Evolutionary conservation across 30 jellyfish, hydroid and myxozoan genomes (phyloP).

Genomic region (Turritopsis rubra): DNA sequence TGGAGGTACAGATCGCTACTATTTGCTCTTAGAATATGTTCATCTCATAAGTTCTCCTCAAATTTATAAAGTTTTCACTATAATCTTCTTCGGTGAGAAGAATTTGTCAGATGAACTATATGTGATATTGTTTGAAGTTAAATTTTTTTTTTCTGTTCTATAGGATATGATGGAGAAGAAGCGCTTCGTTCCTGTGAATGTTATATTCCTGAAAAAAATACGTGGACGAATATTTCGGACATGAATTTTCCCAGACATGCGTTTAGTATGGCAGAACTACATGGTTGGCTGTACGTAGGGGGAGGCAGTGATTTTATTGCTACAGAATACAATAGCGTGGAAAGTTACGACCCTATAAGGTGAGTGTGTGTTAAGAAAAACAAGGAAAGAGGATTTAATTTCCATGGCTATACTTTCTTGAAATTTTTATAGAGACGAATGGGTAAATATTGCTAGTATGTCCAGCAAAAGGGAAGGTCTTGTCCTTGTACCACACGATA

Average conservation of each 20-base stretch:
- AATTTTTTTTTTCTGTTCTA: too few relatives aligned
- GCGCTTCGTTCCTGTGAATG: slow-evolving; percentile 48
- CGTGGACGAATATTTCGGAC: slow-evolving; percentile 49
- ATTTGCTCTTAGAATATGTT: too few relatives aligned
- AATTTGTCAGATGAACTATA: too few relatives aligned
- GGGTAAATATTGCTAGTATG: slow-evolving; percentile 53
- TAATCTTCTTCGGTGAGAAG: too few relatives aligned
- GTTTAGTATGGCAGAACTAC: slow-evolving; percentile 40
- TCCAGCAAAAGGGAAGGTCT: slow-evolving; percentile 61
- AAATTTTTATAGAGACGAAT: slow-evolving; percentile 64
- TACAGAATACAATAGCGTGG: slow-evolving; percentile 45
- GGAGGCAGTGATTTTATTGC: slow-evolving; percentile 60
- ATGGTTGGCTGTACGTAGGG: slow-evolving; percentile 75
- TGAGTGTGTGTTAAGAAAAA: slow-evolving; percentile 9
- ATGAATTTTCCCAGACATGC: slow-evolving; percentile 65
- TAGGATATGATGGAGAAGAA: slow-evolving; percentile 58
- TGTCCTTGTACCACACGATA: slow-evolving; percentile 45
- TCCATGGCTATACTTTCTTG: too few relatives aligned
- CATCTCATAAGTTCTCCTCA: too few relatives aligned
- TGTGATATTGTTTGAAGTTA: too few relatives aligned
- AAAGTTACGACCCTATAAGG: slow-evolving; percentile 79
- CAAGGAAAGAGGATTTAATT: too few relatives aligned
- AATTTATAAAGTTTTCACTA: too few relatives aligned
- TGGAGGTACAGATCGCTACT: slow-evolving; percentile 38
- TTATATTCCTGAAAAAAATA: slow-evolving; percentile 38